A percentile compares a stretch with the other conserved stretches of the same genome.
These are phyloP conservation scores for Amaurobius ferox DNA, from an alignment of 2,888 invertebrate species.

Conservation along the genomic window DNA sequence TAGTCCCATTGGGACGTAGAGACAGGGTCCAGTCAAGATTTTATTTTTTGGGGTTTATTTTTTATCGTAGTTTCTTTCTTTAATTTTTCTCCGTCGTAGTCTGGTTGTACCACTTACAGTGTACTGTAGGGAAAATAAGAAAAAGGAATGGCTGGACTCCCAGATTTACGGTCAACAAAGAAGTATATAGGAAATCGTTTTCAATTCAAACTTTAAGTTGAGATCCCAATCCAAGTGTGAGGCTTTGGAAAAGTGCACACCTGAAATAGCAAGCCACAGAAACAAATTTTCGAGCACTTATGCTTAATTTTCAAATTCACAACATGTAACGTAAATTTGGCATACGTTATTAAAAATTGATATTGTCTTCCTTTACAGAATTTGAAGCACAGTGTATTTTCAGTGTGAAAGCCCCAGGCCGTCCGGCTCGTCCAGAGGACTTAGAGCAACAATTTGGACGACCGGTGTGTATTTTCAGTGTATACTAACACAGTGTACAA, in stretches of 20 bases:
- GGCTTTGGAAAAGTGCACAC: neutral
- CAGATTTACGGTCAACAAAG: slow-evolving; percentile 53
- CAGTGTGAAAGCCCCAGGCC: no score
- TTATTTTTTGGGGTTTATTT: slow-evolving; percentile 25
- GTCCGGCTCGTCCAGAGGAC: no score
- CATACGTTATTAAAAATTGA: no score
- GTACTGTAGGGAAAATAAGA: neutral
- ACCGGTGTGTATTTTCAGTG: no score
- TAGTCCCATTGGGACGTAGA: slow-evolving; percentile 38
- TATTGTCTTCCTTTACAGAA: no score
- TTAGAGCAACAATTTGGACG: no score
- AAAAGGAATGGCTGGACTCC: slow-evolving; percentile 29
- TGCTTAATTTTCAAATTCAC: neutral
- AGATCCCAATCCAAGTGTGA: slow-evolving; percentile 23
- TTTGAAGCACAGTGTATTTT: no score
- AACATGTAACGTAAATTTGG: no score
- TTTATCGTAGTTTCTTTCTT: slow-evolving; percentile 42
- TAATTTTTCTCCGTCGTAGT: slow-evolving; percentile 48
- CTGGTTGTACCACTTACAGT: slow-evolving; percentile 52
- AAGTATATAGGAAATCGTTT: slow-evolving; percentile 60
- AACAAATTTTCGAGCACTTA: neutral
- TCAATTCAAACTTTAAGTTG: slow-evolving; percentile 47
- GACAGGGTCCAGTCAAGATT: slow-evolving; percentile 48
- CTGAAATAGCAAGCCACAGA: neutral
- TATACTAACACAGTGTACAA: no score